These are phyloP conservation scores for Calycopis cecrops DNA, from an alignment of 1,140 invertebrate species.

Conservation along the genomic window DNA sequence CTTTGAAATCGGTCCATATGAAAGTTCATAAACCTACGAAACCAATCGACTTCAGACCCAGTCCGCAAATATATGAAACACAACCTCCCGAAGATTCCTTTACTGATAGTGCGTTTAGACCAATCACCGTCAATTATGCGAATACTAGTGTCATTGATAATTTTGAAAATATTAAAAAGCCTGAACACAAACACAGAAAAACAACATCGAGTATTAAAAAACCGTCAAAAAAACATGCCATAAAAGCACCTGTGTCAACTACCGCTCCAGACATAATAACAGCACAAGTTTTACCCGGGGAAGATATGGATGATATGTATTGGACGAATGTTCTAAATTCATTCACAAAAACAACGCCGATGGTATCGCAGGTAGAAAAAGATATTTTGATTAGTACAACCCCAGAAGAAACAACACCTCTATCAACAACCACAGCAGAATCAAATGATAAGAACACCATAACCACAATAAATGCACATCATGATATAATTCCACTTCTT, in stretches of 20 bases:
- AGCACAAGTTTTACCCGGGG: conserved; percentile 28
- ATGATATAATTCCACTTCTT: conserved; percentile 34
- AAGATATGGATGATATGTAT: conserved; percentile 39
- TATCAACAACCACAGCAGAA: conserved; percentile 9
- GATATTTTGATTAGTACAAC: conserved; percentile 21
- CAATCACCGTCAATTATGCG: conserved; percentile 44
- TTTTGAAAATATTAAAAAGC: conserved; percentile 30
- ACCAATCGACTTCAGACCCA: conserved; percentile 59
- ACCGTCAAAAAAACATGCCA: conserved; percentile 6
- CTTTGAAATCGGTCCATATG: conserved; percentile 41
- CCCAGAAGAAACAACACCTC: conserved; percentile 16
- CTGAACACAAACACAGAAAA: conserved; percentile 39
- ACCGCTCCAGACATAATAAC: conserved; percentile 56
- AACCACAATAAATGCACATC: conserved; percentile 1
- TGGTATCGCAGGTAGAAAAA: conserved; percentile 22
- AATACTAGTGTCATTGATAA: conserved; percentile 34
- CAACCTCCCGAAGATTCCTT: conserved; percentile 48
- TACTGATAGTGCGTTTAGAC: conserved; percentile 53
- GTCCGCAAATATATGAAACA: conserved; percentile 54
- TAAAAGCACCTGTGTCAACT: neutral
- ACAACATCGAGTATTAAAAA: conserved; percentile 5
- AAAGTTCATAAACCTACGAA: conserved; percentile 40
- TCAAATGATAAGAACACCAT: conserved; percentile 17
- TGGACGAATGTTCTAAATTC: conserved; percentile 56
- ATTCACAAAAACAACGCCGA: conserved; percentile 58